These are phyloP conservation scores for Oscheius sp. DNA, from an alignment of 2,888 invertebrate species.

Conservation along the genomic window DNA sequence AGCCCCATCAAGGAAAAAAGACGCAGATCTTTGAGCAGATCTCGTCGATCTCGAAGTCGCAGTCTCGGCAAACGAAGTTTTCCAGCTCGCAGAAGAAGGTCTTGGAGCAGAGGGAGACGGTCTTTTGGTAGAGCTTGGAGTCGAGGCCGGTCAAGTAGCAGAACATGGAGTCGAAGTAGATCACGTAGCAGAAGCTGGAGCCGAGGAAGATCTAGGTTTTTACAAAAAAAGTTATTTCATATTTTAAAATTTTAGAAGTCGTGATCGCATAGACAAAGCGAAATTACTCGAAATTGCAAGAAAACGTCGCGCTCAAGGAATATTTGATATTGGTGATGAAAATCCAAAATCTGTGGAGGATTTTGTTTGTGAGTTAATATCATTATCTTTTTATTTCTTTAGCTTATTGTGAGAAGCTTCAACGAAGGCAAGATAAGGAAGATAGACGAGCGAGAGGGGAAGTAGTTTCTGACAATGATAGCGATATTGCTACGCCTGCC, in stretches of 20 bases:
- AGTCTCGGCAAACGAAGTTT: neutral
- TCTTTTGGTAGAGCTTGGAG: conserved; percentile 26
- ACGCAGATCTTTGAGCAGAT: neutral
- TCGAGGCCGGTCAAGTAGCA: conserved; percentile 14
- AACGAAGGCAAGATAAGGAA: conserved; percentile 50
- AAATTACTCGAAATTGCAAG: conserved; percentile 64
- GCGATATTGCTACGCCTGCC: conserved; percentile 18
- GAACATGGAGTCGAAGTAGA: conserved; percentile 29
- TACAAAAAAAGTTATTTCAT: neutral
- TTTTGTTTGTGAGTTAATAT: conserved; percentile 50
- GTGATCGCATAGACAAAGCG: conserved; percentile 57
- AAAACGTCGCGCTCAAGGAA: conserved; percentile 52
- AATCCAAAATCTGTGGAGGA: conserved; percentile 46
- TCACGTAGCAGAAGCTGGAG: conserved; percentile 7
- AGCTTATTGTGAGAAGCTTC: conserved; percentile 52
- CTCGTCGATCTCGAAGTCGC: conserved; percentile 7
- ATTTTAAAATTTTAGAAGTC: neutral
- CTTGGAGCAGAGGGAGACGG: conserved; percentile 10
- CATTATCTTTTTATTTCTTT: conserved; percentile 12
- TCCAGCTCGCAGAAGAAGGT: neutral
- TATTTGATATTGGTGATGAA: conserved; percentile 25
- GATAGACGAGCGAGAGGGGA: conserved; percentile 46
- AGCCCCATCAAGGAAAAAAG: neutral
- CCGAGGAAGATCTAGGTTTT: conserved; percentile 1
- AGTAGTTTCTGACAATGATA: conserved; percentile 48